Base-by-base conservation (phyloP, 2,888 invertebrate genomes). In the Phalera bucephala region DNA sequence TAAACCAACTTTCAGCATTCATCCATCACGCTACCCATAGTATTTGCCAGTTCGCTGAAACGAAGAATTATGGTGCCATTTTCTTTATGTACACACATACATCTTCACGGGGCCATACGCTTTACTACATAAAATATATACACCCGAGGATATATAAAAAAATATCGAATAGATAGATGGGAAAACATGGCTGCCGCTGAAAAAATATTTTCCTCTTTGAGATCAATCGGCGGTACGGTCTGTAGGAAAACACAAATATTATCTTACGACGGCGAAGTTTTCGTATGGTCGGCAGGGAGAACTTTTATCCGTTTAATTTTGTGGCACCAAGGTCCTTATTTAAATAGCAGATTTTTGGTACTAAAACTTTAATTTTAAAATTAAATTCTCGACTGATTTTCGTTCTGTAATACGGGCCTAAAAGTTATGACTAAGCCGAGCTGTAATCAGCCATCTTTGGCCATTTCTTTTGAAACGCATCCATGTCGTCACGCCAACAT, bases 191-290 rank as follows among this genome's bases (percentile, higher is more conserved):
- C 11, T 30, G 46, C 17, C 31, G 40, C 52, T 51, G 51, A 59
- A 65, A 73, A 67, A 72, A 72, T 70, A 70, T 72, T 62, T 66
- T 61, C 53, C 48, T 46, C 43, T 49, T 17, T 29, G 38, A 57
- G 63, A 65, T 72, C 63, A 64, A 68, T 66, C 57, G 49, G 31
- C 43, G 42, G 52, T 44, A 48, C 40, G 57, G 45, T 52, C 42
- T 46, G 56, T 56, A 59, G 54, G 59, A 59, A 68, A 69, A 72
- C 69, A 75, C 63, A 71, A 72, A 77, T 75, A 74, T 76, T 73
- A 69, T 39, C 42, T 41, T 36, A 20, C 27, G 23, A 25, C 5
- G 13, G 2, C 28, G 10, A 15, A 14, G 14, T 4, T 28, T 1
- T 3, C 28, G n/a, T n/a, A n/a, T n/a, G n/a, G n/a, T n/a, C n/a